Conservation (phyloP, 2,113 vertebrate species). For the Clinocottus analis region DNA sequence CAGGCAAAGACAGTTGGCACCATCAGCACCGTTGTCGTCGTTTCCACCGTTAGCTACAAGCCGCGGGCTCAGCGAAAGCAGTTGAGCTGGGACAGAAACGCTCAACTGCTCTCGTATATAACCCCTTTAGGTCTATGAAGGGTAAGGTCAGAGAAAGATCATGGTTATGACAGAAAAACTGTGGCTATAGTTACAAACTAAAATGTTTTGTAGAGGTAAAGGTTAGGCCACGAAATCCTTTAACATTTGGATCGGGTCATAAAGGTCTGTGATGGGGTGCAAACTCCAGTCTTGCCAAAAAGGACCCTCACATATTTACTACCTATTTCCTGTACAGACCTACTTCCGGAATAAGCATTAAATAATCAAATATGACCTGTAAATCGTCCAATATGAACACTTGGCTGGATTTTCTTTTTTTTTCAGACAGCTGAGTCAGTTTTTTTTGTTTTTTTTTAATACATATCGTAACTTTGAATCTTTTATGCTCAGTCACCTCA, state of each 20-base stretch:
- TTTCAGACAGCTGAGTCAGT: neutral
- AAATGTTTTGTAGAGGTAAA: neutral
- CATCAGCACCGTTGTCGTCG: neutral
- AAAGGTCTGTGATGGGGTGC: neutral
- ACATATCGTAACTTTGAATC: conserved; percentile 23
- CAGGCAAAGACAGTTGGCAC: neutral
- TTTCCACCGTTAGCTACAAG: neutral
- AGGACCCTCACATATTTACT: conserved; percentile 2
- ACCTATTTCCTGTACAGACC: neutral
- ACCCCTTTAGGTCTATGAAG: neutral
- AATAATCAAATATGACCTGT: neutral
- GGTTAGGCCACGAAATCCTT: neutral
- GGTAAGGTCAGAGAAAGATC: neutral
- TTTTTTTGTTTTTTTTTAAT: neutral
- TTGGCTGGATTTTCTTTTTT: neutral
- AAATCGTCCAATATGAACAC: neutral
- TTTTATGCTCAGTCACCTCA: conserved; percentile 25
- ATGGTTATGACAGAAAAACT: neutral
- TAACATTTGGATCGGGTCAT: neutral
- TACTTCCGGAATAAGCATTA: neutral
- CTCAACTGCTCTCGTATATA: neutral
- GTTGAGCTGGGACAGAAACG: neutral
- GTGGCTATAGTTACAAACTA: too few relatives aligned
- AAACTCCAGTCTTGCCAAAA: neutral
- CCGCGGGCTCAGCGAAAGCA: neutral